phyloP scores from a whole-genome alignment of 1,140 invertebrate species.

The Acromyrmex heyeri region DNA sequence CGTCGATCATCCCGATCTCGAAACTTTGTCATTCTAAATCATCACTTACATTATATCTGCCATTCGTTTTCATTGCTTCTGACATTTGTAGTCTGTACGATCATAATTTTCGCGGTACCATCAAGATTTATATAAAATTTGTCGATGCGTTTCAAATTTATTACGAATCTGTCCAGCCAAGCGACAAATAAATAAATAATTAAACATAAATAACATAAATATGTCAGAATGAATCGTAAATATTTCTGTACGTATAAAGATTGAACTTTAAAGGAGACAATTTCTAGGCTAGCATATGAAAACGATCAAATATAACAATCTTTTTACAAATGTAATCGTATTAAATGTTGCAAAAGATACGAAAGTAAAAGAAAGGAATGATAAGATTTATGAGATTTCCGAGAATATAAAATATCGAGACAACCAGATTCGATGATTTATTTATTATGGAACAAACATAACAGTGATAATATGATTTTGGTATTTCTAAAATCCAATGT shows the following conservation, averaged over 20 bases:
- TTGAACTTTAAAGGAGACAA: not conserved
- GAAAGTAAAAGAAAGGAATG: not conserved
- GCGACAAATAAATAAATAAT: not conserved
- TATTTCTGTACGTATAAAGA: slow-evolving; percentile 12
- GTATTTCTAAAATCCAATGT: not conserved
- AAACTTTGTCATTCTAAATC: not conserved
- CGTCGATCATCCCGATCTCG: slow-evolving; percentile 14
- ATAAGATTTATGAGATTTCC: not conserved
- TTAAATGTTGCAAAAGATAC: not conserved
- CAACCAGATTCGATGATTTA: slow-evolving; percentile 4
- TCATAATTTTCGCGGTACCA: not conserved
- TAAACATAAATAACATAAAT: not conserved
- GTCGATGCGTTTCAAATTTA: not conserved
- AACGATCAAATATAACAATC: not conserved
- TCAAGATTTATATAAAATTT: slow-evolving; percentile 4
- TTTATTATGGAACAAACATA: not conserved
- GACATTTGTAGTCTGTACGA: not conserved
- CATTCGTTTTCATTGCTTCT: not conserved
- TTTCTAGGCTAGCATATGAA: not conserved
- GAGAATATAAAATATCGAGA: slow-evolving; percentile 2
- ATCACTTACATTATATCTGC: not conserved
- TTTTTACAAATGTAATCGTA: not conserved
- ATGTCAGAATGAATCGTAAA: not conserved
- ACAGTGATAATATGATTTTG: not conserved
- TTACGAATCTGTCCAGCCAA: not conserved